Percentiles rank a stretch among this genome's conserved stretches.
phyloP scores from a whole-genome alignment of 2,797 vertebrate species.

The Iguana delicatissima region DNA sequence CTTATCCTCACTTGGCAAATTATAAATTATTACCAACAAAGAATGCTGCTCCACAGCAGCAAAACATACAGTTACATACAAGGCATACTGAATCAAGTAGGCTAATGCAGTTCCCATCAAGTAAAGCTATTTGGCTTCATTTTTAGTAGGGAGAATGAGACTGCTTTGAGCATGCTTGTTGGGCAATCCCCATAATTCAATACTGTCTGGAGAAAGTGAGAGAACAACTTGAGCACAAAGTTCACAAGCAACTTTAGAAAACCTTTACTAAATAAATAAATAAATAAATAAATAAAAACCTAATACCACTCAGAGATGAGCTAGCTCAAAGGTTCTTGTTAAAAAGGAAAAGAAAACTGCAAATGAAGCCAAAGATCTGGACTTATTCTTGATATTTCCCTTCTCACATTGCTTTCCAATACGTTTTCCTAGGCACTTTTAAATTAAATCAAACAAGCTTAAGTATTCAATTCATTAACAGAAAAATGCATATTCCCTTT shows the following conservation, averaged over 20 bases:
- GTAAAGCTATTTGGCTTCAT: neutral
- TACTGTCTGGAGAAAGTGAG: neutral
- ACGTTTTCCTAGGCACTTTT: conserved; percentile 40
- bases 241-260: conserved; percentile 22
- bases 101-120: neutral
- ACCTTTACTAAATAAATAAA: conserved; percentile 3
- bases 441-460: conserved; percentile 60
- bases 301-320: neutral
- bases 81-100: neutral
- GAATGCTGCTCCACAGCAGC: neutral
- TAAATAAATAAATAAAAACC: neutral
- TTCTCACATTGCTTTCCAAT: neutral
- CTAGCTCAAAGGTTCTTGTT: neutral
- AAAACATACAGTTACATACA: neutral
- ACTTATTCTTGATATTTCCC: conserved; percentile 31
- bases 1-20: neutral
- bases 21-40: neutral
- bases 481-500: conserved; percentile 52
- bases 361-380: neutral
- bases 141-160: neutral
- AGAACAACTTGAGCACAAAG: neutral
- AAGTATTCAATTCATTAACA: conserved; percentile 63
- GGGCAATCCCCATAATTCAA: neutral
- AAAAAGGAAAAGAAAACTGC: conserved; percentile 8
- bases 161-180: neutral